Conservation (phyloP, 2,888 invertebrate genomes). For the Ichneumoninae sp. region DNA sequence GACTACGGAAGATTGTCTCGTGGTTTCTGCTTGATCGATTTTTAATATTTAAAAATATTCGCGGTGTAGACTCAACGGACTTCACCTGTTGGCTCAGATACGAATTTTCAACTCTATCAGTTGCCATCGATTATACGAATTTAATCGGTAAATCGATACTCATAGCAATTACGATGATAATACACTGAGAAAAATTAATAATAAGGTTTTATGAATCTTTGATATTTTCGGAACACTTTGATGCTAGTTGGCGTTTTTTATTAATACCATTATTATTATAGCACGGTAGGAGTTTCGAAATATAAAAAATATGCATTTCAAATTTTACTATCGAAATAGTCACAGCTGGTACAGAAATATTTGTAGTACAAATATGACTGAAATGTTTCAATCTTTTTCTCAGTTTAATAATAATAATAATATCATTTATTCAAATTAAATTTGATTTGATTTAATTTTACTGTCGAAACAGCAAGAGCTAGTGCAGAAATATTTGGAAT, state of each 20-base stretch:
- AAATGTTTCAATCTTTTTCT: too few species aligned
- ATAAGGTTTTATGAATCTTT: background rate
- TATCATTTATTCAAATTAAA: background rate
- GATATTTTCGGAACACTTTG: background rate
- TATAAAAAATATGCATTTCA: too few species aligned
- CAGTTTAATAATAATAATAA: background rate
- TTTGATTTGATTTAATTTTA: background rate
- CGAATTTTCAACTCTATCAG: too few species aligned
- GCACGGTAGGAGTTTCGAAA: too few species aligned
- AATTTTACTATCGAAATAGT: too few species aligned
- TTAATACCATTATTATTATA: too few species aligned
- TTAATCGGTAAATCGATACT: background rate
- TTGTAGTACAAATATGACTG: too few species aligned
- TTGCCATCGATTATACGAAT: background rate
- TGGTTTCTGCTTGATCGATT: background rate
- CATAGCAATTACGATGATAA: background rate
- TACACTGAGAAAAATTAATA: background rate
- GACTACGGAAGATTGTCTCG: constrained; percentile 1
- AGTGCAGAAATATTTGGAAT: too few species aligned
- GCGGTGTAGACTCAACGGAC: background rate
- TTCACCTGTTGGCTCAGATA: background rate
- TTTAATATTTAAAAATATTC: background rate
- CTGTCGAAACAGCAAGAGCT: too few species aligned
- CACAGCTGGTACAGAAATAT: too few species aligned
- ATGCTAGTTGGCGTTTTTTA: too few species aligned